phyloP scores from a whole-genome alignment of 2,113 vertebrate genomes.

The Lates calcarifer region DNA sequence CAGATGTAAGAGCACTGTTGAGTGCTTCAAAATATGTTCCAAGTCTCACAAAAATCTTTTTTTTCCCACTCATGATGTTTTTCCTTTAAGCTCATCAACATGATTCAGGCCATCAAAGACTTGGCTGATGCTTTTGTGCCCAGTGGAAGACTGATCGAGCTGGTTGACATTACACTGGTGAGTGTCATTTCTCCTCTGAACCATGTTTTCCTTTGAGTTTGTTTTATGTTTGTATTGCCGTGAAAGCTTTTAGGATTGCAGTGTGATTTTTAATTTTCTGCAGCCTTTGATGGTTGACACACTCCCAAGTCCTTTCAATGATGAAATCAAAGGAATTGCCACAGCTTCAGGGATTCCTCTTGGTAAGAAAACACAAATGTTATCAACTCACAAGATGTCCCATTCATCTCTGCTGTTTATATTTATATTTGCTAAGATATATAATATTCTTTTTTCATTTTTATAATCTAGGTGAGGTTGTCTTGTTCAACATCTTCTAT shows the following conservation, averaged over 20 bases:
- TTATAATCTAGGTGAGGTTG: constrained; percentile 88
- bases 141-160: constrained; percentile 88
- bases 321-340: constrained; percentile 94
- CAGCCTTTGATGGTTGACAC: constrained; percentile 87
- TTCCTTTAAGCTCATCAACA: constrained; percentile 83
- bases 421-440: too few relatives aligned
- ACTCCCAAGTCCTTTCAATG: constrained; percentile 90
- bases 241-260: background rate
- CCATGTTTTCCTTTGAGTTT: background rate
- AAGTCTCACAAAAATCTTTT: background rate
- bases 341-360: constrained; percentile 86
- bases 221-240: accelerated
- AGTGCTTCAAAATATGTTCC: background rate
- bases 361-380: constrained; percentile 84
- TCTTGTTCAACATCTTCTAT: constrained; percentile 96
- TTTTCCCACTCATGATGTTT: background rate
- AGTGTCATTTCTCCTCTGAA: constrained; percentile 63
- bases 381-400: background rate
- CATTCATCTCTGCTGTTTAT: background rate
- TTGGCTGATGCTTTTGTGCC: constrained; percentile 89
- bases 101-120: constrained; percentile 88
- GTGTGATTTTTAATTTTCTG: constrained; percentile 10
- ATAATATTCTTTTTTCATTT: background rate
- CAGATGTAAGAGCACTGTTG: constrained; percentile 77
- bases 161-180: constrained; percentile 92